These are phyloP conservation scores for Peromyscus aztecus DNA, from an alignment of 2,797 vertebrate genomes.

Conservation along the genomic window DNA sequence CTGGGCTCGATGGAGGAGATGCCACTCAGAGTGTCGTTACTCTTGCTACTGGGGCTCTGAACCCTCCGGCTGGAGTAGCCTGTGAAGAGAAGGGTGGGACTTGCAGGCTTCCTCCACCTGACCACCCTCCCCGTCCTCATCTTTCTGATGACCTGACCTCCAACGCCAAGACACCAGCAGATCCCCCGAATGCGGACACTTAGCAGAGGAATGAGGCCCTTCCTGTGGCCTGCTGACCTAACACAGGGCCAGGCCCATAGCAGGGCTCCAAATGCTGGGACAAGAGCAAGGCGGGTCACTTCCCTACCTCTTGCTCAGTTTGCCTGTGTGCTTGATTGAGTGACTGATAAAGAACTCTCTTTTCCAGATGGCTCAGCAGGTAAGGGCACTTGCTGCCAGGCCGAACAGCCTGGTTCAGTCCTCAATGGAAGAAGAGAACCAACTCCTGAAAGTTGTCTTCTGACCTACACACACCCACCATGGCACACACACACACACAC, in stretches of 20 bases:
- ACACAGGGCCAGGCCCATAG: not conserved
- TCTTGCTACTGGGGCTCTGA: constrained; percentile 96
- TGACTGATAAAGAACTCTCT: not conserved
- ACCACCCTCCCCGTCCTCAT: constrained; percentile 89
- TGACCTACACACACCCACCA: not conserved
- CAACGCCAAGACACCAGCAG: not conserved
- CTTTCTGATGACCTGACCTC: not conserved
- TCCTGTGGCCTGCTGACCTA: not conserved
- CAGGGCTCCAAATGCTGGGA: not conserved
- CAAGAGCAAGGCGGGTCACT: not conserved
- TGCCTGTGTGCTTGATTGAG: not conserved
- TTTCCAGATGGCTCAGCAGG: not conserved
- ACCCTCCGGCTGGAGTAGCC: constrained; percentile 91
- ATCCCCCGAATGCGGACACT: fast-evolving
- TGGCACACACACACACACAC: no score
- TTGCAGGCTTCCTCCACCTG: fast-evolving
- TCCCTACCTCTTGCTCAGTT: not conserved
- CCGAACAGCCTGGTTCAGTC: not conserved
- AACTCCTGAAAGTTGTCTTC: not conserved
- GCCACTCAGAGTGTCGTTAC: constrained; percentile 97
- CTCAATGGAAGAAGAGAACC: not conserved
- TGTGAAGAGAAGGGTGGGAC: constrained; percentile 80
- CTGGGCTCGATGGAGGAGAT: constrained; percentile 97
- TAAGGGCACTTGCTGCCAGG: not conserved
- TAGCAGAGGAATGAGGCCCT: not conserved